Percentiles rank a stretch among this genome's conserved stretches.
Evolutionary conservation across 2,888 invertebrate genomes (phyloP).

Genomic region (Cryptocheilus praepositus): DNA sequence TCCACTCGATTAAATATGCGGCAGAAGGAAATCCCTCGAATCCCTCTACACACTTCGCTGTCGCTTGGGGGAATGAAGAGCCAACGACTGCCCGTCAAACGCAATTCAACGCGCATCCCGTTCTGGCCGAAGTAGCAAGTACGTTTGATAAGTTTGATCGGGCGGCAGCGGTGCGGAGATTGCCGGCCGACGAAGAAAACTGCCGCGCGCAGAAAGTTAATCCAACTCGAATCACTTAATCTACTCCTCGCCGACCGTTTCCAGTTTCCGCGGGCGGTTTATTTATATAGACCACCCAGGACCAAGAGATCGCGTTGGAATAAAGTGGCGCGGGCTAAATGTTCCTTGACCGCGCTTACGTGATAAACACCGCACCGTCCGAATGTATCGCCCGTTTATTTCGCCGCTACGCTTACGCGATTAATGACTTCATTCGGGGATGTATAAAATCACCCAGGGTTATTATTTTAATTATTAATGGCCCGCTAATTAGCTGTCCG

Average conservation of each 20-base stretch:
- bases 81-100: slow-evolving; percentile 38
- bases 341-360: slow-evolving; percentile 52
- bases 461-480: slow-evolving; percentile 11
- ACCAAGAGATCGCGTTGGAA: slow-evolving; percentile 50
- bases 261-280: slow-evolving; percentile 56
- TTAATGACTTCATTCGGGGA: slow-evolving; percentile 39
- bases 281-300: slow-evolving; percentile 67
- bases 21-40: background rate
- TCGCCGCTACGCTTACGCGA: slow-evolving; percentile 35
- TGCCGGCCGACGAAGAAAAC: slow-evolving; percentile 1
- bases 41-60: slow-evolving; percentile 40
- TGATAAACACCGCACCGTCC: slow-evolving; percentile 45
- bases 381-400: slow-evolving; percentile 49
- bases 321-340: slow-evolving; percentile 64
- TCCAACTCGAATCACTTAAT: slow-evolving; percentile 24
- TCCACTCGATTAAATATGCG: background rate
- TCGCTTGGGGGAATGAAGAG: slow-evolving; percentile 32
- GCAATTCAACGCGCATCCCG: slow-evolving; percentile 23
- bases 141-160: slow-evolving; percentile 27
- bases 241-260: slow-evolving; percentile 41
- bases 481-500: background rate
- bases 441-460: slow-evolving; percentile 17
- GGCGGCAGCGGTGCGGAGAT: background rate
- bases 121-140: slow-evolving; percentile 30
- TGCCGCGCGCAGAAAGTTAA: slow-evolving; percentile 31